phyloP scores from a whole-genome alignment of 1,140 invertebrate genomes.

The Nymphalis io region DNA sequence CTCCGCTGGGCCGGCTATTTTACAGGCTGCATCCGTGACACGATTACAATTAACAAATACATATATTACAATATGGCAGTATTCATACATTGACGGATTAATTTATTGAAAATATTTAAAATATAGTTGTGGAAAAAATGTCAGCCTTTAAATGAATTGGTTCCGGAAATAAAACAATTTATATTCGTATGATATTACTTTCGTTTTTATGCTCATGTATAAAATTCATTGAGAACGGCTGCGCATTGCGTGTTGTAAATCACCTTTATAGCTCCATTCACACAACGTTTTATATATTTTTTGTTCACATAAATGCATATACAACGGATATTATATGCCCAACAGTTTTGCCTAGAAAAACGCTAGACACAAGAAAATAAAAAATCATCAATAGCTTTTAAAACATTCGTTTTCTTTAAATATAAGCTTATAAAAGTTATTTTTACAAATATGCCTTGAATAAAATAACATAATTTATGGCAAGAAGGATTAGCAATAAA shows the following conservation, averaged over 20 bases:
- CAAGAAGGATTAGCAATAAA: too few species aligned
- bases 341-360: neutral
- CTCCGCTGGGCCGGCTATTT: too few species aligned
- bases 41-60: too few species aligned
- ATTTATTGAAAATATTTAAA: neutral
- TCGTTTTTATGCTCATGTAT: neutral
- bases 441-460: too few species aligned
- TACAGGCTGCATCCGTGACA: too few species aligned
- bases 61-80: too few species aligned
- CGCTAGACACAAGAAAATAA: neutral
- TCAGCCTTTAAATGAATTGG: neutral
- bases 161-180: constrained; percentile 14
- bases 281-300: constrained; percentile 1
- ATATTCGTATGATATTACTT: neutral
- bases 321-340: neutral
- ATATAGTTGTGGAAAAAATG: neutral
- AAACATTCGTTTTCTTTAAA: neutral
- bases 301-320: neutral
- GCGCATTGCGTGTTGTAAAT: constrained; percentile 6
- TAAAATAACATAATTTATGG: too few species aligned
- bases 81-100: neutral
- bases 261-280: constrained; percentile 10
- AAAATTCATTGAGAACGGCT: constrained; percentile 8
- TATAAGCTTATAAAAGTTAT: too few species aligned
- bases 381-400: neutral